phyloP scores from a whole-genome alignment of 2,113 vertebrate species.

The Tetrao urogallus region DNA sequence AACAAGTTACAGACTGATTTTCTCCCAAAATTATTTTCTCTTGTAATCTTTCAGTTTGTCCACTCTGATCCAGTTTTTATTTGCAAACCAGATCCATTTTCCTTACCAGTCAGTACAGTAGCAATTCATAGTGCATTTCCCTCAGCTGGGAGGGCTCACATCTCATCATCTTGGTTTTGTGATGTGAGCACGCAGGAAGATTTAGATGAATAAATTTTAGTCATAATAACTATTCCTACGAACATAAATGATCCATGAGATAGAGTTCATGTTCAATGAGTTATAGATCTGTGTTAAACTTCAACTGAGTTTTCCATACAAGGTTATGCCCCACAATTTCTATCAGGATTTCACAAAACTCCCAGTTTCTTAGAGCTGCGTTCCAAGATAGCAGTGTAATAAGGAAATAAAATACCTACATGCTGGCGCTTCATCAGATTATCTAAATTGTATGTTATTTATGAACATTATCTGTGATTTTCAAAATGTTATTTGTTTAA shows the following conservation, averaged over 20 bases:
- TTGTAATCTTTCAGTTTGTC: neutral
- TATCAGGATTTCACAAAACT: neutral
- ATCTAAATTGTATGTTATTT: neutral
- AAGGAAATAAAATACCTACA: neutral
- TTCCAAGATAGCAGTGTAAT: neutral
- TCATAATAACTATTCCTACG: neutral
- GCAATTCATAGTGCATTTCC: neutral
- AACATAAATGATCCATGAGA: neutral
- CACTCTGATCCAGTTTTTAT: neutral
- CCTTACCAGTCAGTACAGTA: neutral
- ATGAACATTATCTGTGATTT: neutral
- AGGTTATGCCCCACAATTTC: neutral
- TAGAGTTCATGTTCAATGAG: neutral
- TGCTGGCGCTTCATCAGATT: neutral
- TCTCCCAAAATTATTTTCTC: neutral
- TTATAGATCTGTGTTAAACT: conserved; percentile 4
- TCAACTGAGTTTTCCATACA: neutral
- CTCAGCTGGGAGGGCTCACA: neutral
- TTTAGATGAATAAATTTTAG: neutral
- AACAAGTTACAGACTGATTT: neutral
- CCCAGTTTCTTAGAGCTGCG: neutral
- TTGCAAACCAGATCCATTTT: neutral
- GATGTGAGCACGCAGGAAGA: neutral
- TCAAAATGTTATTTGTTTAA: neutral
- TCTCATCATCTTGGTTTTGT: neutral